A percentile compares a stretch with the other conserved stretches of the same genome.
These are phyloP conservation scores for Muntiacus muntjak DNA, from an alignment of 2,113 vertebrate species.

Conservation along the genomic window DNA sequence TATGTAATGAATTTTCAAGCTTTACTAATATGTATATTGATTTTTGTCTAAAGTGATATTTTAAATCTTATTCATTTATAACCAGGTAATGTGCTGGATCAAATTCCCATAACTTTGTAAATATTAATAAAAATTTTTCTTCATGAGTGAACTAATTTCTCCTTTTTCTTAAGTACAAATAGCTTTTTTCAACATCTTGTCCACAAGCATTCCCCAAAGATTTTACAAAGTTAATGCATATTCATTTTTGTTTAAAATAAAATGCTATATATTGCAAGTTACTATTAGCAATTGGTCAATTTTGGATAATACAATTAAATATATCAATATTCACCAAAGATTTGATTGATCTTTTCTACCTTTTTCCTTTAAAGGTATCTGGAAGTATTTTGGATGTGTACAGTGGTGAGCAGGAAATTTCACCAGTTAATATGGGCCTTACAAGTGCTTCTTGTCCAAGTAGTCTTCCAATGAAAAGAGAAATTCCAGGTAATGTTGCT, in stretches of 20 bases:
- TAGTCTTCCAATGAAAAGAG: slow-evolving; percentile 91
- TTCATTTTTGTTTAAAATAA: neutral
- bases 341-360: slow-evolving; percentile 44
- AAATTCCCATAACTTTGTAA: slow-evolving; percentile 16
- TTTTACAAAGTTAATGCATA: neutral
- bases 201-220: neutral
- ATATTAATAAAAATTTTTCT: slow-evolving; percentile 34
- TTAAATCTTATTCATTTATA: slow-evolving; percentile 9
- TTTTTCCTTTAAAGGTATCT: slow-evolving; percentile 83
- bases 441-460: slow-evolving; percentile 88
- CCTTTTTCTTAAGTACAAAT: slow-evolving; percentile 1
- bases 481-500: slow-evolving; percentile 89
- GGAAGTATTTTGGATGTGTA: slow-evolving; percentile 94
- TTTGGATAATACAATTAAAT: neutral
- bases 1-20: neutral
- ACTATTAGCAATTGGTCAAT: neutral
- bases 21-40: neutral
- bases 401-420: slow-evolving; percentile 90
- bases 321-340: neutral
- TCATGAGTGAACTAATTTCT: neutral
- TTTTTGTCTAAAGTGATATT: neutral
- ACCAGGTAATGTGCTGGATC: neutral
- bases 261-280: neutral
- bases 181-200: neutral
- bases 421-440: slow-evolving; percentile 88